These are phyloP conservation scores for Pristionchus fissidentatus DNA, from an alignment of 2,888 invertebrate species.

Conservation along the genomic window DNA sequence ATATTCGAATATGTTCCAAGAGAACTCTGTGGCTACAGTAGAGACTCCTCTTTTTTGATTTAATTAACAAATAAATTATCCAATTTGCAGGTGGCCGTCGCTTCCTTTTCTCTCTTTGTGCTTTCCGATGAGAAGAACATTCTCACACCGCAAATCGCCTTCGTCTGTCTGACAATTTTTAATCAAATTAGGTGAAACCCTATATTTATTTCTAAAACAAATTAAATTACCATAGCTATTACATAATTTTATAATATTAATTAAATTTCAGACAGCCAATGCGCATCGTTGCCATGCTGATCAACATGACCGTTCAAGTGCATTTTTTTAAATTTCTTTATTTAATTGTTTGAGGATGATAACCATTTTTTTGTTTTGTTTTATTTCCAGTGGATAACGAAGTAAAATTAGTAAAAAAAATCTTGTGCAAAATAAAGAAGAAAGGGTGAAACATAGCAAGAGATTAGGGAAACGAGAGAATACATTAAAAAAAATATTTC, in stretches of 20 bases:
- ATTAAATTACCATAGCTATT: not conserved
- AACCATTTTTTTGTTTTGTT: too few relatives aligned
- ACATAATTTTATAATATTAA: not conserved
- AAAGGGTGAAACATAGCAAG: too few relatives aligned
- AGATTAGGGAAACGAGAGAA: too few relatives aligned
- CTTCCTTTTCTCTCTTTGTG: constrained; percentile 88
- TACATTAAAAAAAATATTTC: not conserved
- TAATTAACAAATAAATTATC: not conserved
- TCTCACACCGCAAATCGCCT: constrained; percentile 81
- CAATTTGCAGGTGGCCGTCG: constrained; percentile 82
- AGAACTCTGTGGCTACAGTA: not conserved
- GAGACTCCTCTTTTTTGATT: too few relatives aligned
- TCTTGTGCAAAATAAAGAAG: too few relatives aligned
- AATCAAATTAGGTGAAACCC: constrained; percentile 54
- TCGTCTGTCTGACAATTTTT: constrained; percentile 69
- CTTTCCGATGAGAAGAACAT: constrained; percentile 80
- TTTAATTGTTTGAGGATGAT: too few relatives aligned
- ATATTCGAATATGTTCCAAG: too few relatives aligned
- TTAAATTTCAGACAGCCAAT: constrained; percentile 59
- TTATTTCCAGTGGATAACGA: too few relatives aligned
- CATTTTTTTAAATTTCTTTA: too few relatives aligned
- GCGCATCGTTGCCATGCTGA: constrained; percentile 69
- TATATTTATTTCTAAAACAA: not conserved
- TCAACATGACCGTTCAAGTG: constrained; percentile 69
- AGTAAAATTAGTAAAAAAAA: too few relatives aligned